Conservation (phyloP, 2,888 invertebrate species). For the Tipula lateralis region DNA sequence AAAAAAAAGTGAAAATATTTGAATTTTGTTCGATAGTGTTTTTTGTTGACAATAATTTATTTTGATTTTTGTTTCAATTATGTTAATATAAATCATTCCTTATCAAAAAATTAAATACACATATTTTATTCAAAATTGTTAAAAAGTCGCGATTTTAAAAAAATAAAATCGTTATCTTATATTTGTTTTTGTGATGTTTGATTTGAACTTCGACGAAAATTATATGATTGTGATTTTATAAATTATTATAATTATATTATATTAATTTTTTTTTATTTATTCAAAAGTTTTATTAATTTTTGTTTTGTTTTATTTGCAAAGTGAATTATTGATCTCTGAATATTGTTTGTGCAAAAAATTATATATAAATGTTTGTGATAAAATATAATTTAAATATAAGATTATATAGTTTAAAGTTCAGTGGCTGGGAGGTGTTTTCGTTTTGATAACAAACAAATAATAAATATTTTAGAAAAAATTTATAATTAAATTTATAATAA, state of each 20-base stretch:
- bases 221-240: slow-evolving; percentile 20
- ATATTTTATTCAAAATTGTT: not conserved
- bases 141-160: not conserved
- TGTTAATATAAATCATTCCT: not conserved
- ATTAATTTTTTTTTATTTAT: not conserved
- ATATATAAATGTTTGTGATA: not conserved
- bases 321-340: slow-evolving; percentile 6
- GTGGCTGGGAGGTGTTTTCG: not conserved
- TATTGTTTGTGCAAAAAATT: not conserved
- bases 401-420: not conserved
- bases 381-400: not conserved
- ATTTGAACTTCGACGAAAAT: slow-evolving; percentile 26
- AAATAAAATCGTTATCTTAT: not conserved
- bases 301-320: not conserved
- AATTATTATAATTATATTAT: not conserved
- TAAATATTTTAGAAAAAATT: not conserved
- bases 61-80: not conserved
- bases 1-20: not conserved
- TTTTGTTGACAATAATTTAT: not conserved
- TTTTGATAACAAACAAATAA: not conserved
- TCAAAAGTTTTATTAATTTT: not conserved
- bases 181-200: slow-evolving; percentile 25
- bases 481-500: not conserved
- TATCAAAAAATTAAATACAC: not conserved
- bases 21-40: not conserved